Evolutionary conservation across 1,140 invertebrate genomes (phyloP), one percentile per base, ranked within the genome.

Genomic region (Aphelenchoides avenae): DNA sequence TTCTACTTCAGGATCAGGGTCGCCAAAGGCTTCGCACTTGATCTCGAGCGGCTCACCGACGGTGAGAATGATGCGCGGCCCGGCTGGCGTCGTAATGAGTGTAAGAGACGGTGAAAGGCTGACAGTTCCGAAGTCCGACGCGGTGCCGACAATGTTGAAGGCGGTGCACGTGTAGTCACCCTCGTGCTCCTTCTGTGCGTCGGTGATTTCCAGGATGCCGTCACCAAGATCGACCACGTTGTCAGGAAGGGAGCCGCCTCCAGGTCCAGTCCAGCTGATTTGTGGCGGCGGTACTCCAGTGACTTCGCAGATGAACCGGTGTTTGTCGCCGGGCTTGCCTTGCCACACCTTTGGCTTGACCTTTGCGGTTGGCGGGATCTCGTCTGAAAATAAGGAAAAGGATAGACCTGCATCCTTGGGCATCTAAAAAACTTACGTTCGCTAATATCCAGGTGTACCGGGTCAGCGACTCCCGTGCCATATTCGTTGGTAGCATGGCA

Each of bases 331-430:
- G 29, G 71, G 69, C 40, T 76, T 55, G 18, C 73, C 73, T 34
- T 75, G 74, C 68, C 75, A 75, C 15, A 77, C 70, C 20, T 75
- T 69, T 13, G 73, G 73, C 36, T 75, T 71, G 7, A 75, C 73
- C 4, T 64, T 52, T 7, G 71, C 73, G 4, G 73, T 77, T 41
- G 74, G 74, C 41, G 73, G 73, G 18, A 55, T 61, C 56, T 75
- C 69, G 20, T 77, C 73, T 74, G 43, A 47, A 74, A 57, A 39
- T 9, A 34, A 13, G 13, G 22, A 11, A 24, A 27, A 18, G 4
- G 34, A 18, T 26, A 26, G 11, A 64, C 42, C 65, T 51, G 5
- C 54, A 4, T 29, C 47, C 24, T 7, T 54, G 22, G n/a, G n/a
- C 11, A 52, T n/a, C 20, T 30, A 2, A 26, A 2, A 29, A 27